Conservation (phyloP, 2,113 vertebrate species). For the Chionis minor region DNA sequence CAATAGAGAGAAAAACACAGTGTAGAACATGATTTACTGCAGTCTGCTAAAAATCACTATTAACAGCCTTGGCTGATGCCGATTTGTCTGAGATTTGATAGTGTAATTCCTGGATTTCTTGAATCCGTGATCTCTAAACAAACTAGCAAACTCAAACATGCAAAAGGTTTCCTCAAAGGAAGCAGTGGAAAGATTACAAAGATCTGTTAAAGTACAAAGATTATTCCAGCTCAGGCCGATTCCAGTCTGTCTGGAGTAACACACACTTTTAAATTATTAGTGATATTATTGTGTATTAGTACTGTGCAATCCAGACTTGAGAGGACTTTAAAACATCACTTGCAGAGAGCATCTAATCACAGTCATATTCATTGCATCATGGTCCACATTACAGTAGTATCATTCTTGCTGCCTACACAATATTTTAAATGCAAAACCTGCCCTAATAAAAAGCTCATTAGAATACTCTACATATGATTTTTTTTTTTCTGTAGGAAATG, state of each 20-base stretch:
- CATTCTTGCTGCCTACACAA: background rate
- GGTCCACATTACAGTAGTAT: background rate
- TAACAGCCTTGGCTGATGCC: background rate
- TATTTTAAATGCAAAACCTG: slow-evolving; percentile 15
- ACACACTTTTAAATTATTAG: background rate
- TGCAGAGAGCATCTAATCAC: background rate
- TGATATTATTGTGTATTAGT: background rate
- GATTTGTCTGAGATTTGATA: background rate
- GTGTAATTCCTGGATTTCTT: background rate
- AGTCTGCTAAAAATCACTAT: background rate
- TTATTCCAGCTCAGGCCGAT: background rate
- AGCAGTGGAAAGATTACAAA: background rate
- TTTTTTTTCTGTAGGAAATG: background rate
- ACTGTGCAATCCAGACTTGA: background rate
- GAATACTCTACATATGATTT: background rate
- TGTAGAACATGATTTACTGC: background rate
- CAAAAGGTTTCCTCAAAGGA: background rate
- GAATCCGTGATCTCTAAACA: background rate
- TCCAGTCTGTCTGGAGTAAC: background rate
- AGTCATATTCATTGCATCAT: background rate
- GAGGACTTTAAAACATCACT: background rate
- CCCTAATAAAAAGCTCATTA: background rate
- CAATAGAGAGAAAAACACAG: background rate
- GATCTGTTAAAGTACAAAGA: background rate
- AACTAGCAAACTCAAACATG: background rate